Conservation (phyloP, 2,113 vertebrate genomes). For the Illadopsis cleaveri region DNA sequence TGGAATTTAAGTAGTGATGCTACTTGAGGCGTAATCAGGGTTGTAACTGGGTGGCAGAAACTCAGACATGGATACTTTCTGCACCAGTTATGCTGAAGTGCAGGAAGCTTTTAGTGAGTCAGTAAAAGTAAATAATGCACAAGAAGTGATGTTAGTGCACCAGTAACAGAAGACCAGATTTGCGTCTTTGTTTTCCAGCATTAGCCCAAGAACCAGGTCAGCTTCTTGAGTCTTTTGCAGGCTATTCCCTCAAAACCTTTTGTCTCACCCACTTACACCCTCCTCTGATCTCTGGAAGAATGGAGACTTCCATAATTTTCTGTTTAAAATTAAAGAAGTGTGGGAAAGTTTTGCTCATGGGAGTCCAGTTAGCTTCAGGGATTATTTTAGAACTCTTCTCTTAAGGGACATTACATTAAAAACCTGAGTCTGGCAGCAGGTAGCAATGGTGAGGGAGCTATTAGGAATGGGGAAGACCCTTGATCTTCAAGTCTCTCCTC, state of each 20-base stretch:
- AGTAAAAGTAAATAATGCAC: neutral
- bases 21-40: neutral
- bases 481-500: neutral
- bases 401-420: neutral
- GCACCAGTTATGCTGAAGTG: neutral
- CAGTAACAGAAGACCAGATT: neutral
- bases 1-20: neutral
- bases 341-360: neutral
- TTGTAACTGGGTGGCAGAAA: neutral
- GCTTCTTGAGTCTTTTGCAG: neutral
- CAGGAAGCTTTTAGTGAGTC: neutral
- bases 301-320: neutral
- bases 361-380: neutral
- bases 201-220: neutral
- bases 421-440: neutral
- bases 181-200: neutral
- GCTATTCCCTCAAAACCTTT: neutral
- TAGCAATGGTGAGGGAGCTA: neutral
- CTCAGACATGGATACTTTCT: neutral
- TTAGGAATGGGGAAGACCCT: neutral
- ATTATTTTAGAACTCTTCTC: neutral
- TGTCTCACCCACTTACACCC: neutral
- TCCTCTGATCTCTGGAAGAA: neutral
- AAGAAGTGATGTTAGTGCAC: neutral
- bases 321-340: neutral